Conservation (phyloP, 2,113 vertebrate genomes). For the Tachysurus fulvidraco region DNA sequence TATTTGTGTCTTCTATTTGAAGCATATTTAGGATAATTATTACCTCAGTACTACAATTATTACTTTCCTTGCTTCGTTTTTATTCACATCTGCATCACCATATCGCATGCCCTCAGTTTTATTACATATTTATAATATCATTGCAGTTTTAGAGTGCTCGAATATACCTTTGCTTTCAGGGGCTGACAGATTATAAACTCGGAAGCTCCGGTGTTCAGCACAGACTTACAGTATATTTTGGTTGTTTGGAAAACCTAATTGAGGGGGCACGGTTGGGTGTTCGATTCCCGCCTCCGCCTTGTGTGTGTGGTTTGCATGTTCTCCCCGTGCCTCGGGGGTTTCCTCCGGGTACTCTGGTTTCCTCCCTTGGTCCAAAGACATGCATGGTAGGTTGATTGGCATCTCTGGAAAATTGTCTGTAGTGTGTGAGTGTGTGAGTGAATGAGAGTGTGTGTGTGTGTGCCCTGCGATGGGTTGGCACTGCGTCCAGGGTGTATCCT, state of each 20-base stretch:
- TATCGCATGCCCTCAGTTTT: background rate
- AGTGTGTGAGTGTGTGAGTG: too few species aligned
- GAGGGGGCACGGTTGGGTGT: too few species aligned
- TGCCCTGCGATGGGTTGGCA: too few species aligned
- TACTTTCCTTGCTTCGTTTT: conserved; percentile 8
- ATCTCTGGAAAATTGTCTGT: too few species aligned
- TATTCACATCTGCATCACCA: conserved; percentile 2
- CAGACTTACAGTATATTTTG: background rate
- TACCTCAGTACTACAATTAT: conserved; percentile 17
- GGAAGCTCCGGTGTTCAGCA: background rate
- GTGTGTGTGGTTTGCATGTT: too few species aligned
- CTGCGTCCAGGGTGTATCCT: too few species aligned
- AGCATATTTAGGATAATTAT: background rate
- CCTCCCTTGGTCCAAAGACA: too few species aligned
- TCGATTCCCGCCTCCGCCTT: too few species aligned
- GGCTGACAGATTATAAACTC: background rate
- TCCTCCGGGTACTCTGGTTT: too few species aligned
- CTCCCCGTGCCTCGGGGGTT: too few species aligned
- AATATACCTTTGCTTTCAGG: background rate
- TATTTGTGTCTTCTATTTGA: conserved; percentile 21
- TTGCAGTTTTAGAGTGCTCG: background rate
- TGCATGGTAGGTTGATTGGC: too few species aligned
- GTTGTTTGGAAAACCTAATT: background rate
- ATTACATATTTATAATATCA: background rate
- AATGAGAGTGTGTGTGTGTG: too few species aligned